phyloP scores from a whole-genome alignment of 2,113 vertebrate species.

The Caretta caretta region DNA sequence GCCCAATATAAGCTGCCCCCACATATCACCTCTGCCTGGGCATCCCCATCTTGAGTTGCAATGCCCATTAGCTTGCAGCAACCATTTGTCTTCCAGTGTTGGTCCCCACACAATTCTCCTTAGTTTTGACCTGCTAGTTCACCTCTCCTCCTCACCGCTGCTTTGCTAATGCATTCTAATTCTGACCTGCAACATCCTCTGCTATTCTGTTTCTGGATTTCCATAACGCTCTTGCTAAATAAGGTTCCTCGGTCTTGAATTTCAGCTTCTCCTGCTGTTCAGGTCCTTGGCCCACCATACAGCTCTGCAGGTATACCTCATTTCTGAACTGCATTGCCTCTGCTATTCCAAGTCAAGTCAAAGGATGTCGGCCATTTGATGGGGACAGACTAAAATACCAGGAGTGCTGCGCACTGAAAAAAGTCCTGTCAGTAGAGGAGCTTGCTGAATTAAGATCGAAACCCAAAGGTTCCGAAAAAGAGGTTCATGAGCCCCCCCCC shows the following conservation, averaged over 20 bases:
- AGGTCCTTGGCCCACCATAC: accelerated
- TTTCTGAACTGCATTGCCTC: not conserved
- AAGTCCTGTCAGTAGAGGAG: not conserved
- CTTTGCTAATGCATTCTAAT: not conserved
- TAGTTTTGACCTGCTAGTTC: not conserved
- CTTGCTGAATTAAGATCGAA: not conserved
- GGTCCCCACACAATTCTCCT: accelerated
- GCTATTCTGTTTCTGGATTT: accelerated
- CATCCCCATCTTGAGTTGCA: not conserved
- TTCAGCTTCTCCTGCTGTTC: not conserved
- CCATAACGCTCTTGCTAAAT: not conserved
- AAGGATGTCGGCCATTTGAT: accelerated
- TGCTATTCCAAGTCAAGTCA: no score
- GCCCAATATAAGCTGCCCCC: not conserved
- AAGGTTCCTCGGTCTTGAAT: accelerated
- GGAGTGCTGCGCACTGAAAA: accelerated
- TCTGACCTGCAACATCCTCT: accelerated
- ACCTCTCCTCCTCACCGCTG: not conserved
- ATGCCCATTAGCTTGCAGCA: accelerated
- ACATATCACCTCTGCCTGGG: accelerated
- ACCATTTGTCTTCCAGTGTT: not conserved
- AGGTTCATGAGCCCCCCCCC: not conserved
- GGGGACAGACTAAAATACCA: accelerated
- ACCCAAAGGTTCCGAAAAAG: not conserved
- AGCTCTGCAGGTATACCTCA: not conserved